Evolutionary conservation across 2,888 invertebrate genomes (phyloP), one percentile per base, ranked within the genome.

Genomic region (Acanthosoma haemorrhoidale): DNA sequence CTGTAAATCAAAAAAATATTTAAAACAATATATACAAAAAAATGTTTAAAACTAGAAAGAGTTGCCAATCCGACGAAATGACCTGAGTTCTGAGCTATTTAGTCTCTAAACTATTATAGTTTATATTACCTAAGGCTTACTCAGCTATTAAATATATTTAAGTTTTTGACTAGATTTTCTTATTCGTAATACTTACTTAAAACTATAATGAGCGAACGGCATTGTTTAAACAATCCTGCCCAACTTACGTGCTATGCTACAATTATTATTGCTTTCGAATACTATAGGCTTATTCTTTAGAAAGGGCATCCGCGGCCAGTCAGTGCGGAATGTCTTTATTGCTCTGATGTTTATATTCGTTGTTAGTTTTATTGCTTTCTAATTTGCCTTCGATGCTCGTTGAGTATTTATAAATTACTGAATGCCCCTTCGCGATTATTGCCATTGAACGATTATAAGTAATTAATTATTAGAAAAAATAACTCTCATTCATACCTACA

Each of bases 201-300:
- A 34, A 25, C 16, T 63, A 34, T 36, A 34, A 21, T 29, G 64
- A 41, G 43, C 13, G 15, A 31, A 8, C 18, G 31, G 64, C 16
- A 29, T 36, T 4, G 15, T 4, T 61, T 9, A 1, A 18, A 41
- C 16, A 36, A 67, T 70, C 67, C 34, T 32, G 34, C 57, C 68
- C 21, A 25, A 32, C 59, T 70, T 70, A 70, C 9, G 21, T 15
- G 9, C 72, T 72, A 72, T 16, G 11, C 72, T 73, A 73, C 43
- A 66, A 16, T 71, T 73, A 73, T 73, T 73, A 73, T 73, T 73
- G 73, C 73, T 73, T 73, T 59, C 32, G 69, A 69, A 73, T 73
- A 73, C 73, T 71, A 70, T 72, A 73, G 73, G 73, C 73, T 70
- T 70, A 60, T 60, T 31, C 34, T 6, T 31, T 25, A 18, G 51